Base-by-base conservation (phyloP, 2,797 vertebrate genomes). In the Melanotaenia nigrans region DNA sequence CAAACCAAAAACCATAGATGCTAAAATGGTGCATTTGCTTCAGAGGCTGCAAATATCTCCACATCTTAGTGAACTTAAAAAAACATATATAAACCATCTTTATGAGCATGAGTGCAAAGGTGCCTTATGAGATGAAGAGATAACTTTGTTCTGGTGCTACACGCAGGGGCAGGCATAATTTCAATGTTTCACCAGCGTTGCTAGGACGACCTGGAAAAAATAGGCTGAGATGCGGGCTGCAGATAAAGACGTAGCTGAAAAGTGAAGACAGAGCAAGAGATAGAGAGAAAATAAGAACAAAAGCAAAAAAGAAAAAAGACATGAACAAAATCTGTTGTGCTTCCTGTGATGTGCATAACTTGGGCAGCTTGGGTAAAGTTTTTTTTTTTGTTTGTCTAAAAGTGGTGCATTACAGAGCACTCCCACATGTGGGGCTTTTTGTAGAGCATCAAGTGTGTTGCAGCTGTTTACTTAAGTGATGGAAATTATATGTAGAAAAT, bases 141-240 rank as follows among this genome's bases (percentile, higher is more conserved):
- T 93, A 90, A 85, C 87, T 83, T 71, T 62, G 81, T 80, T 87
- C 83, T 71, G 62, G 75, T 72, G 85, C 82, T 82, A 90, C 81
- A 74, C 80, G 83, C 87, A 89, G 66, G 69, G 78, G 88, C 87
- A 89, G 87, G 85, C 87, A 82, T 77, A 49, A 85, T 89, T 86
- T 90, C 81, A 89, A 63, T 81, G 82, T 85, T 89, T 82, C 77
- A 73, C 77, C 73, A 66, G 71, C 57, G 93, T 94, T 95, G 92
- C 93, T 87, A 94, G 84, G 93, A 90, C 92, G 78, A 94, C 93
- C 88, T 89, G 83, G 82, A 45, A 90, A 92, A 92, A 92, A 91
- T 88, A 92, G 92, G 92, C 90, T 92, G 88, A 90, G 93, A 94
- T 95, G 93, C 73, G 78, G 93, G 90, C 68, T 77, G 65, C 87